phyloP scores from a whole-genome alignment of 2,113 vertebrate species.

The Vulpes ferrilata region DNA sequence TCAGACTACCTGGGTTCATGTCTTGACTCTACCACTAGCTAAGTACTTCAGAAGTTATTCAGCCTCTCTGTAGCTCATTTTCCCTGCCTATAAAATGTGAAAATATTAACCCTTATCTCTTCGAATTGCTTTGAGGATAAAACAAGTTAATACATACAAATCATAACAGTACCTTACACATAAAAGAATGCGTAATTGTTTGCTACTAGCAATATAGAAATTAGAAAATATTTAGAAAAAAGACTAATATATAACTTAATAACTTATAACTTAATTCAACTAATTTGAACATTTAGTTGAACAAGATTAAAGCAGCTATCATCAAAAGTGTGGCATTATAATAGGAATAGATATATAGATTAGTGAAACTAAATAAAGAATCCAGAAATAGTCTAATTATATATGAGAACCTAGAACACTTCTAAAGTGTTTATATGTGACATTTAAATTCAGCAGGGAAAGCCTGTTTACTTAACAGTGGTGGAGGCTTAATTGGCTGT shows the following conservation, averaged over 20 bases:
- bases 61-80: background rate
- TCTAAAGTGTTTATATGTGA: slow-evolving; percentile 14
- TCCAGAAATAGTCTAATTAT: background rate
- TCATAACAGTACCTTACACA: background rate
- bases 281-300: slow-evolving; percentile 13
- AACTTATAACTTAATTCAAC: slow-evolving; percentile 21
- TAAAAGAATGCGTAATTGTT: slow-evolving; percentile 21
- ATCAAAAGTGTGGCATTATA: background rate
- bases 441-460: background rate
- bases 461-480: background rate
- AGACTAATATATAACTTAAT: background rate
- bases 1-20: background rate
- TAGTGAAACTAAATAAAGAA: slow-evolving; percentile 39
- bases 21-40: background rate
- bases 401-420: background rate
- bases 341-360: background rate
- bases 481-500: background rate
- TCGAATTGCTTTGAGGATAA: background rate
- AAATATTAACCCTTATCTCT: background rate
- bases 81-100: background rate
- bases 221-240: background rate
- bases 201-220: slow-evolving; percentile 27
- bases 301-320: background rate
- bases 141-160: slow-evolving; percentile 23
- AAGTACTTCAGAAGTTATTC: background rate